Base-by-base conservation (phyloP, 2,797 vertebrate species). In the Luscinia megarhynchos region DNA sequence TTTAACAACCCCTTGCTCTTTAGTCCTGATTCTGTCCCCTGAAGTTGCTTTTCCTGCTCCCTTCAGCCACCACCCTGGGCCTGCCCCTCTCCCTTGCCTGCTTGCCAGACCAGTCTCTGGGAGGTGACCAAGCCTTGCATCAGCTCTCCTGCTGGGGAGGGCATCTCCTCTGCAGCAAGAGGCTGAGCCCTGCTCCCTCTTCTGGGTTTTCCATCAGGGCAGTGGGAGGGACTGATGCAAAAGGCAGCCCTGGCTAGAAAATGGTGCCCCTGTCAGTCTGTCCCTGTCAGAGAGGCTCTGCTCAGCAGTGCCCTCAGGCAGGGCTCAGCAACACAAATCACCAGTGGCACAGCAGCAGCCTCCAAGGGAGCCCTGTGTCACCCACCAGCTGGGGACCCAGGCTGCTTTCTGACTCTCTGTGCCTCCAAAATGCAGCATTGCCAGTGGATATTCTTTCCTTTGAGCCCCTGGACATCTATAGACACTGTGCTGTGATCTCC, bases 291-390 rank as follows among this genome's bases (percentile, higher is more conserved):
- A 26, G 46, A 84, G 40, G 54, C 51, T 53, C 29, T 45, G 50
- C 85, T 78, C 85, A 61, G 85, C 15, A 0, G 54, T 34, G 89
- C 43, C 3, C 78, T 66, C 79, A 27, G 66, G 80, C 81, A 51
- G 1, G 30, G n/a, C 72, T 58, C 82, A 66, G 50, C 64, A 10
- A 2, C 11, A 55, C 7, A 55, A 51, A 66, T 18, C n/a, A 14
- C 82, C 19, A 32, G 26, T 5, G 12, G 48, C 4, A 7, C 55
- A 67, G 74, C 45, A 46, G 45, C 45, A 46, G 45, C 45, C 45
- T 78, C 69, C 55, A 30, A 40, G 63, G 41, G 34, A 41, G 2
- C 32, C 45, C 40, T 0, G 1, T 22, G 50, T 12, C 6, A 3
- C 45, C 78, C 6, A 2, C 38, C 87, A 83, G 91, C 78, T 84